Conservation (phyloP, 2,888 invertebrate species). For the Teleogryllus oceanicus region DNA sequence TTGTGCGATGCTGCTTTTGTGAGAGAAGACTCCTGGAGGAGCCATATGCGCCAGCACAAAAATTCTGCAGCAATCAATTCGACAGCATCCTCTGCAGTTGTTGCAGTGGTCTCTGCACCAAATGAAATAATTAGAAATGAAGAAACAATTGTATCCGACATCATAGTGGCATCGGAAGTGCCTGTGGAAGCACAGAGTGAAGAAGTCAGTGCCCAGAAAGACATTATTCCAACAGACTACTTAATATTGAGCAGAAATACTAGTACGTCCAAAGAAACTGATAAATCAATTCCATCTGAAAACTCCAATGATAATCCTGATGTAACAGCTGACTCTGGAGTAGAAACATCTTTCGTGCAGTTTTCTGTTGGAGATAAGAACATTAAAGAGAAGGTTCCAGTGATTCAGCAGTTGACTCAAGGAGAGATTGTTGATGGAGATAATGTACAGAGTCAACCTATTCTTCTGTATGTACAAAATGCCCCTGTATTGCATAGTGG, state of each 20-base stretch:
- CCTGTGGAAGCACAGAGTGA: neutral
- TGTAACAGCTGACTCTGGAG: neutral
- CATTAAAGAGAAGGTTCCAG: neutral
- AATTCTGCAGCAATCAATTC: constrained; percentile 12
- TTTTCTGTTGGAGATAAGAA: constrained; percentile 8
- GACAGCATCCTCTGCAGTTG: neutral
- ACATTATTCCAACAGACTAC: neutral
- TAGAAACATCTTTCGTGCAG: neutral
- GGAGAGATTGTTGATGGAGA: constrained; percentile 19
- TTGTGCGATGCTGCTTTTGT: constrained; percentile 47
- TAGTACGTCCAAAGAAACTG: neutral
- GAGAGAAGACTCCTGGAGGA: constrained; percentile 47
- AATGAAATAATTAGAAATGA: neutral
- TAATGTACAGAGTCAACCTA: constrained; percentile 24
- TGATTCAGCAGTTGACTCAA: neutral
- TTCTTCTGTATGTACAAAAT: constrained; percentile 31
- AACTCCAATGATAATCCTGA: constrained; percentile 3
- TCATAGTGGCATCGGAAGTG: neutral
- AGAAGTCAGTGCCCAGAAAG: neutral
- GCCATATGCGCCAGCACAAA: constrained; percentile 47
- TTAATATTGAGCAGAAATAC: neutral
- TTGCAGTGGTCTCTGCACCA: neutral
- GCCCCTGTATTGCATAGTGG: constrained; percentile 9
- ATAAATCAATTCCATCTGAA: neutral
- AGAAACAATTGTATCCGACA: neutral